Percentiles rank a stretch among this genome's conserved stretches.
These are phyloP conservation scores for Macrophya annulata DNA, from an alignment of 2,888 invertebrate genomes.

Conservation along the genomic window DNA sequence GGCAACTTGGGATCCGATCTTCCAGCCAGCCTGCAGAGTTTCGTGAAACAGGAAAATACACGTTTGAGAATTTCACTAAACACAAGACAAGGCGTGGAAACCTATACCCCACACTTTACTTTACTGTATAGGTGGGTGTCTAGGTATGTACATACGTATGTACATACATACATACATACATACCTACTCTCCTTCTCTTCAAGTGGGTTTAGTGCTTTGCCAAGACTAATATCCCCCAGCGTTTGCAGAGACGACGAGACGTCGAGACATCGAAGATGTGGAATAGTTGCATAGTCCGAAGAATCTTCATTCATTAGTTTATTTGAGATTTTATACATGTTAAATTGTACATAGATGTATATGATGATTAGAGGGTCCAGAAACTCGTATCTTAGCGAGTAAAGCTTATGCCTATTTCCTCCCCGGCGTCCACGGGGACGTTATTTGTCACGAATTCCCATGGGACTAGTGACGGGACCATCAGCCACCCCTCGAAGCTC, in stretches of 20 bases:
- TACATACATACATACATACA: not conserved
- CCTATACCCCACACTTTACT: not conserved
- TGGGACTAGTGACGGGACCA: conserved; percentile 64
- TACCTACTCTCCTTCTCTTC: not conserved
- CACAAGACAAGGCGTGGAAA: not conserved
- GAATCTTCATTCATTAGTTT: not conserved
- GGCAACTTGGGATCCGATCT: conserved; percentile 29
- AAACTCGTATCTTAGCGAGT: conserved; percentile 27
- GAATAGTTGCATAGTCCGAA: not conserved
- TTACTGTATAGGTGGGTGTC: not conserved
- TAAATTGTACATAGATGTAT: not conserved
- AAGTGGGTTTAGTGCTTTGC: conserved; percentile 40
- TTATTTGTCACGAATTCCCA: conserved; percentile 67
- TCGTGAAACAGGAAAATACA: not conserved
- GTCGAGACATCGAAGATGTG: not conserved
- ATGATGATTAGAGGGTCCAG: not conserved
- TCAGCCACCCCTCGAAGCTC: conserved; percentile 58
- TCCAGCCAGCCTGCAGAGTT: not conserved
- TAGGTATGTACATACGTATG: too few relatives aligned
- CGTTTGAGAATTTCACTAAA: not conserved
- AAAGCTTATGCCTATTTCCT: conserved; percentile 25
- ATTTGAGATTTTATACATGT: not conserved
- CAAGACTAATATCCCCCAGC: conserved; percentile 44
- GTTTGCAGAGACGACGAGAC: conserved; percentile 4
- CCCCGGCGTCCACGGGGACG: conserved; percentile 35